A percentile compares a stretch with the other conserved stretches of the same genome.
Conservation (phyloP, 2,797 vertebrate genomes). For the Synaphobranchus kaupii region DNA sequence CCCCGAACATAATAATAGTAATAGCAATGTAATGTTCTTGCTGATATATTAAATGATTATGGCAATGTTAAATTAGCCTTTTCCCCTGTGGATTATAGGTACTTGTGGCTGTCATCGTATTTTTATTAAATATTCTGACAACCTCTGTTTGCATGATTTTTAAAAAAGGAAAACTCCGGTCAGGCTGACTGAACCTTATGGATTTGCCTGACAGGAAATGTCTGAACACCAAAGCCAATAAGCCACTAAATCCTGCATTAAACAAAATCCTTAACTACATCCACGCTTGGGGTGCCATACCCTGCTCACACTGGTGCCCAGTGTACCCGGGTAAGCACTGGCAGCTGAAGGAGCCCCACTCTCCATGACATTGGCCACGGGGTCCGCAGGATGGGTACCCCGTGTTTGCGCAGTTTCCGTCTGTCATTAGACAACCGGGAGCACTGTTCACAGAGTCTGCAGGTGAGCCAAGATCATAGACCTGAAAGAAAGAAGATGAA, state of each 20-base stretch:
- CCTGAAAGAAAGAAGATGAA: slow-evolving; percentile 68
- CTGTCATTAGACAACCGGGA: slow-evolving; percentile 80
- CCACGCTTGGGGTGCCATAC: slow-evolving; percentile 52
- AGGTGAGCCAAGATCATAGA: slow-evolving; percentile 84
- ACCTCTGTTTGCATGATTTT: too few relatives aligned
- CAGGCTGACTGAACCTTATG: too few relatives aligned
- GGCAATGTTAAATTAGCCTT: too few relatives aligned
- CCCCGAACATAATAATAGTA: too few relatives aligned
- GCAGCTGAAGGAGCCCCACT: slow-evolving; percentile 83
- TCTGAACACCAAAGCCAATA: too few relatives aligned
- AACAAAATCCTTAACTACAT: background rate
- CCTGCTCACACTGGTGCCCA: slow-evolving; percentile 79
- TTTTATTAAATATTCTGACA: too few relatives aligned
- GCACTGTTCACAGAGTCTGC: slow-evolving; percentile 81
- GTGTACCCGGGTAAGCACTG: slow-evolving; percentile 80
- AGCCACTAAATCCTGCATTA: background rate
- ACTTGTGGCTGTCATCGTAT: too few relatives aligned
- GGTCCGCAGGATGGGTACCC: slow-evolving; percentile 79
- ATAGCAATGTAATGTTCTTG: too few relatives aligned
- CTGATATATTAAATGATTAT: too few relatives aligned
- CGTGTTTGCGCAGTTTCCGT: slow-evolving; percentile 82
- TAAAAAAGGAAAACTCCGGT: too few relatives aligned
- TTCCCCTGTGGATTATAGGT: too few relatives aligned
- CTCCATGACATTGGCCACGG: slow-evolving; percentile 79
- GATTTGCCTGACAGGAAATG: too few relatives aligned